A percentile compares a stretch with the other conserved stretches of the same genome.
Conservation (phyloP, 2,888 invertebrate genomes). For the Lomographa bimaculata region DNA sequence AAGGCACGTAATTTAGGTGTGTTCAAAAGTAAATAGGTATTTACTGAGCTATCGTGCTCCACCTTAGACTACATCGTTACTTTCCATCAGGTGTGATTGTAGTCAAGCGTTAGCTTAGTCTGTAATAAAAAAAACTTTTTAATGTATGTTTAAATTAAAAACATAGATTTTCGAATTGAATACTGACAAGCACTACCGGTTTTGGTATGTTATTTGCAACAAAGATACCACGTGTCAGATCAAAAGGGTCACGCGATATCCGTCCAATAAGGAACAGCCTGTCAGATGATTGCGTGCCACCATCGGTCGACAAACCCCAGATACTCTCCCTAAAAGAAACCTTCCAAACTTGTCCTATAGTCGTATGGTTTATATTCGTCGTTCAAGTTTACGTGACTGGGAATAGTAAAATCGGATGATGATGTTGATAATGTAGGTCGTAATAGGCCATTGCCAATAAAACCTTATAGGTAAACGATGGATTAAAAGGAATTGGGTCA, state of each 20-base stretch:
- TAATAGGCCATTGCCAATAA: slow-evolving; percentile 82
- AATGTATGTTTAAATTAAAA: too few species aligned
- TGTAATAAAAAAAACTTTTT: too few species aligned
- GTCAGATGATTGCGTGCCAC: slow-evolving; percentile 37
- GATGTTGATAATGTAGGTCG: slow-evolving; percentile 83
- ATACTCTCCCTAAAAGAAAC: slow-evolving; percentile 44
- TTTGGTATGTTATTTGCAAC: slow-evolving; percentile 7
- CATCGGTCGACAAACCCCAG: slow-evolving; percentile 46
- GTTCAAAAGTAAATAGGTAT: too few species aligned
- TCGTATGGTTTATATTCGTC: slow-evolving; percentile 76
- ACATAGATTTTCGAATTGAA: too few species aligned
- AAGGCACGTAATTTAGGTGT: too few species aligned
- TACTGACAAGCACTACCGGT: too few species aligned
- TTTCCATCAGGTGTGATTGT: too few species aligned
- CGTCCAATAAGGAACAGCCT: slow-evolving; percentile 36
- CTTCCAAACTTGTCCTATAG: slow-evolving; percentile 44
- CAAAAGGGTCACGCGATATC: slow-evolving; percentile 35
- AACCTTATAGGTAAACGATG: slow-evolving; percentile 83
- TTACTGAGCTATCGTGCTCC: too few species aligned
- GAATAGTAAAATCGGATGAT: slow-evolving; percentile 83
- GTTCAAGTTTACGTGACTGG: slow-evolving; percentile 82
- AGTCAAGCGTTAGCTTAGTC: too few species aligned
- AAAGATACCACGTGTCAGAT: slow-evolving; percentile 19
- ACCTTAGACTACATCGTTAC: too few species aligned
- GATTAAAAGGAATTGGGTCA: slow-evolving; percentile 81